Evolutionary conservation across 2,888 invertebrate genomes (phyloP).

Genomic region (Spisula solida): DNA sequence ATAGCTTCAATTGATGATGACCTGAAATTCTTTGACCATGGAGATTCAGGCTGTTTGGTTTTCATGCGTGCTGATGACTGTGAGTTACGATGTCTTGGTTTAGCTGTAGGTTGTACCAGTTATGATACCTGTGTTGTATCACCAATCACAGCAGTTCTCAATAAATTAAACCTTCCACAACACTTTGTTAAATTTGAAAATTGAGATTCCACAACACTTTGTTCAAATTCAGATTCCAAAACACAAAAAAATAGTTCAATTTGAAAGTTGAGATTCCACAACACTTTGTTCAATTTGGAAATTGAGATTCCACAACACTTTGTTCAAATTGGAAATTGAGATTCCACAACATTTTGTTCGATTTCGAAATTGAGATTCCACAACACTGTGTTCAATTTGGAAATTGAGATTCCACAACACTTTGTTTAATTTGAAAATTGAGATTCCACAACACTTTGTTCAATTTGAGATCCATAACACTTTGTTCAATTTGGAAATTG

Average conservation of each 20-base stretch:
- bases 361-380: background rate
- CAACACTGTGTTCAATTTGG: background rate
- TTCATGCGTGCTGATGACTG: constrained; percentile 28
- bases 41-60: constrained; percentile 58
- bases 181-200: background rate
- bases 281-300: background rate
- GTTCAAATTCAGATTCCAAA: no score
- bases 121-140: constrained; percentile 60
- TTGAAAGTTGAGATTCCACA: background rate
- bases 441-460: no score
- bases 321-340: no score
- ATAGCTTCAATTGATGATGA: constrained; percentile 9
- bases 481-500: no score
- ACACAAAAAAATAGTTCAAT: no score
- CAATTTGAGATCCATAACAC: no score
- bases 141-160: constrained; percentile 54
- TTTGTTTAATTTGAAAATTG: background rate
- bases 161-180: constrained; percentile 25
- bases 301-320: no score
- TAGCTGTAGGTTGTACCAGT: constrained; percentile 60
- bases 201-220: no score
- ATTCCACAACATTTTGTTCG: no score
- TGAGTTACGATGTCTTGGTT: constrained; percentile 49
- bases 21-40: constrained; percentile 49
- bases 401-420: background rate